Evolutionary conservation across 2,888 invertebrate species (phyloP).

Genomic region (Capitulum mitella): DNA sequence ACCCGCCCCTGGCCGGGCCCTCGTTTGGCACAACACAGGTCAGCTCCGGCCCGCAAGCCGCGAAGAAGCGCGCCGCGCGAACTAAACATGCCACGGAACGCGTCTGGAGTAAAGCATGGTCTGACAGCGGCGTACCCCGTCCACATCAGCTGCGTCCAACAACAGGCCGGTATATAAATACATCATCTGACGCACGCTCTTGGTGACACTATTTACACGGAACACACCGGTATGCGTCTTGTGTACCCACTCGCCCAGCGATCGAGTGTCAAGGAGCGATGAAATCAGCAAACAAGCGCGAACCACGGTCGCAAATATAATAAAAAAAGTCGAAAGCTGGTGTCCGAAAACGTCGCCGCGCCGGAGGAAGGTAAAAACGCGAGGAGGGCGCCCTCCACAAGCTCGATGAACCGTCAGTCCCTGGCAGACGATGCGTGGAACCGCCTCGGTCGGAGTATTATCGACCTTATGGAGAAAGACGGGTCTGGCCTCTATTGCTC

Average conservation of each 20-base stretch:
- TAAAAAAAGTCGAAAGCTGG: not conserved
- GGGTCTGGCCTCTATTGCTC: not conserved
- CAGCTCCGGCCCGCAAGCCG: not conserved
- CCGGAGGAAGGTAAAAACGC: too few species aligned
- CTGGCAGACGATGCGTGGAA: not conserved
- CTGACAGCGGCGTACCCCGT: not conserved
- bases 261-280: not conserved
- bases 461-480: not conserved
- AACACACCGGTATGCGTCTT: not conserved
- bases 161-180: not conserved
- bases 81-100: not conserved
- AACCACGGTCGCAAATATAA: not conserved
- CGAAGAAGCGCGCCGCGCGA: not conserved
- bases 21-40: slow-evolving; percentile 2
- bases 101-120: not conserved
- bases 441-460: not conserved
- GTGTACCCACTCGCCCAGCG: not conserved
- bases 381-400: not conserved
- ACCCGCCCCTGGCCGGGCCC: too few species aligned
- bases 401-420: not conserved
- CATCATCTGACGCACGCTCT: not conserved
- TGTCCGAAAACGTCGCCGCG: too few species aligned
- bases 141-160: not conserved
- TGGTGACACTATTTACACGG: not conserved
- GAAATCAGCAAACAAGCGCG: not conserved